Base-by-base conservation (phyloP, 2,113 vertebrate species). In the Otocyon megalotis region DNA sequence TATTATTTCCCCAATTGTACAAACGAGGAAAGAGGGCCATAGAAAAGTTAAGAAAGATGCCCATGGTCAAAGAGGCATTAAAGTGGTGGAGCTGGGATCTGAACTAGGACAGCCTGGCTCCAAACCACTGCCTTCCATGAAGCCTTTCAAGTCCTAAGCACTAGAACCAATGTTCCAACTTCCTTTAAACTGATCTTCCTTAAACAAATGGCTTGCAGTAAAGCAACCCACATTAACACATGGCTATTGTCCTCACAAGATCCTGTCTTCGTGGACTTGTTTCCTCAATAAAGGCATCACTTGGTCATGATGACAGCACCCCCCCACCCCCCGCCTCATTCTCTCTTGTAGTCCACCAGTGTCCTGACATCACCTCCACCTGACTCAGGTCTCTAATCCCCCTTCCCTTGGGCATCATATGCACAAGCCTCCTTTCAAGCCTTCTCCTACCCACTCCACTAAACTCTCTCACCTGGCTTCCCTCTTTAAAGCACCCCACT, bases 381-480 rank as follows among this genome's bases (percentile, higher is more conserved):
- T 4, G 0, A 26, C 0, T 0, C 8, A 9, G 30, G 3, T 24
- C 60, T 72, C 35, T 30, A 6, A 54, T 24, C n/a, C 9, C 5
- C 17, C 56, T 72, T 26, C 69, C 67, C 32, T n/a, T 28, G 30
- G 88, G 32, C 11, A 3, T 48, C 17, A 32, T 1, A 32, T 1
- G 16, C 10, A 14, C 54, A 30, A n/a, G 16, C 28, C 74, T 32
- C 48, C 1, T 35, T 72, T 35, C 24, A 80, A 26, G 26, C 3
- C 4, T 69, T 63, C 65, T 65, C 3, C 15, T 14, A 17, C 11
- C 28, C 30, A 28, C 15, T 37, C 53, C 86, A 22, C 19, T 56
- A 37, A 88, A 81, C 20, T 77, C 48, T 60, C 54, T 65, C 35
- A 35, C 24, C 5, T 94, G 50, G 54, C 53, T 93, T 83, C 10